phyloP scores from a whole-genome alignment of 2,113 vertebrate species.

The Laticauda laticaudata region DNA sequence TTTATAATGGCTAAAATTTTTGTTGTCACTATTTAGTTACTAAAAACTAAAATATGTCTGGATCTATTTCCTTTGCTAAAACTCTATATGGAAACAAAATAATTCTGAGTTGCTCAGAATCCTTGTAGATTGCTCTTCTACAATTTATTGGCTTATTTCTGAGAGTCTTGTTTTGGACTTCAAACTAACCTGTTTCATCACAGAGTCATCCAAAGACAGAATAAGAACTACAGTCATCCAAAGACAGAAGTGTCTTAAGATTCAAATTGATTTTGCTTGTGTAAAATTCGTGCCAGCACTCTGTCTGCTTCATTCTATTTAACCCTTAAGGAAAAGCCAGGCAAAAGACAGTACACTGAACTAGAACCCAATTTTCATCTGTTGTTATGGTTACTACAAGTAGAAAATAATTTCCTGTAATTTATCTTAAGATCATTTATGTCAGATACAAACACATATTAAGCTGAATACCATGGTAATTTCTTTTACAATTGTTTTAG shows the following conservation, averaged over 20 bases:
- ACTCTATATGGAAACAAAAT: neutral
- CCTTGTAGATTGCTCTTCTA: neutral
- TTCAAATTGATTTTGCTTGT: slow-evolving; percentile 35
- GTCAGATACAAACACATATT: slow-evolving; percentile 73
- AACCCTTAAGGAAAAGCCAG: slow-evolving; percentile 44
- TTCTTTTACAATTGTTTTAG: slow-evolving; percentile 66
- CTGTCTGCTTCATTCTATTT: slow-evolving; percentile 45
- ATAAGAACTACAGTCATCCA: neutral
- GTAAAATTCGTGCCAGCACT: slow-evolving; percentile 31
- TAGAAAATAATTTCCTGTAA: slow-evolving; percentile 77
- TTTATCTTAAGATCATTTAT: slow-evolving; percentile 73
- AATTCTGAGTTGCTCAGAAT: neutral
- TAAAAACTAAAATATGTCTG: neutral
- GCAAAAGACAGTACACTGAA: slow-evolving; percentile 59
- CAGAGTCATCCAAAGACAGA: neutral
- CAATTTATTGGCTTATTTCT: neutral
- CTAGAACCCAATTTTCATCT: slow-evolving; percentile 60
- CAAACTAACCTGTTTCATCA: neutral
- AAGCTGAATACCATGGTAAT: slow-evolving; percentile 64
- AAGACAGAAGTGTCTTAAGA: slow-evolving; percentile 30
- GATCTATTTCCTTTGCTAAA: neutral
- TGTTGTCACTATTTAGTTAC: neutral
- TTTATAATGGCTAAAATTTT: neutral
- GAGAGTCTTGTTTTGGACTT: neutral
- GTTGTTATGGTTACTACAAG: slow-evolving; percentile 75